phyloP scores from a whole-genome alignment of 2,797 vertebrate species.

The Platalea minor region DNA sequence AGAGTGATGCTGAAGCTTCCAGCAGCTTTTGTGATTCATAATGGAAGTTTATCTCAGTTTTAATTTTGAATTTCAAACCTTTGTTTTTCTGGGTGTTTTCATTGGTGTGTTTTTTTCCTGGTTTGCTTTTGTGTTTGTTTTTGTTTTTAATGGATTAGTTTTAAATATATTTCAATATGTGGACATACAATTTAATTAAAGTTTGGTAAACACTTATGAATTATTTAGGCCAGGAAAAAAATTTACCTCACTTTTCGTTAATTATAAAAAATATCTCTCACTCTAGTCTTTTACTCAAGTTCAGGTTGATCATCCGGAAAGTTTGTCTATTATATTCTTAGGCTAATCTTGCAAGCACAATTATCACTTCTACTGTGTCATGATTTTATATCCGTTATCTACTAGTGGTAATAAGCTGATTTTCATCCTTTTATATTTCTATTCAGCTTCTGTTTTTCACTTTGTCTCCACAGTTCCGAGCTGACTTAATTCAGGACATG shows the following conservation, averaged over 20 bases:
- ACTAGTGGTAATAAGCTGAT: background rate
- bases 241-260: rapidly evolving
- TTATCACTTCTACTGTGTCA: background rate
- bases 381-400: background rate
- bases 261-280: background rate
- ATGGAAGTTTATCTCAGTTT: background rate
- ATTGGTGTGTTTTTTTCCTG: background rate
- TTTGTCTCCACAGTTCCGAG: background rate
- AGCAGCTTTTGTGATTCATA: background rate
- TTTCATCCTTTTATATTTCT: background rate
- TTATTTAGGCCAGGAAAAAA: background rate
- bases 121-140: background rate
- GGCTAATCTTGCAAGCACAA: background rate
- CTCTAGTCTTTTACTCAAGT: background rate
- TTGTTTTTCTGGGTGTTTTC: background rate
- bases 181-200: background rate
- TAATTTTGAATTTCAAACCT: background rate
- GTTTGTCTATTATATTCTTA: background rate
- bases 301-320: background rate
- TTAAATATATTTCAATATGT: background rate
- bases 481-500: background rate
- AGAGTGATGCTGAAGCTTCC: background rate
- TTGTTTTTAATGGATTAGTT: background rate
- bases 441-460: background rate
- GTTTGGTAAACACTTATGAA: background rate